phyloP scores from a whole-genome alignment of 2,888 invertebrate species.

The Oscheius sp. region DNA sequence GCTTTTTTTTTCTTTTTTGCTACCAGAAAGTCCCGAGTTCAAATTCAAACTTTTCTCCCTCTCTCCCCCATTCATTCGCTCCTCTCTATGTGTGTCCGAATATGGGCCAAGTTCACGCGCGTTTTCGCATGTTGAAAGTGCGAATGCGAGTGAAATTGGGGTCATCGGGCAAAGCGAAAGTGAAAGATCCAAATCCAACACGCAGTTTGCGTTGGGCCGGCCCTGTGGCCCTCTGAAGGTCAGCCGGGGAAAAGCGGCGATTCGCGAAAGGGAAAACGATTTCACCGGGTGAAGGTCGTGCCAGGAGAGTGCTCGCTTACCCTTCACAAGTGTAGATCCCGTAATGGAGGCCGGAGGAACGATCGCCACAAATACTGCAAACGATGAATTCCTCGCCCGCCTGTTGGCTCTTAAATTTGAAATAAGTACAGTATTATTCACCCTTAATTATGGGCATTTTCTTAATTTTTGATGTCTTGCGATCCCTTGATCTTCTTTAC shows the following conservation, averaged over 20 bases:
- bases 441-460: too few relatives aligned
- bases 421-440: too few relatives aligned
- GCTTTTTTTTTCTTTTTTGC: too few relatives aligned
- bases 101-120: conserved; percentile 27
- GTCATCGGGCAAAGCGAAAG: conserved; percentile 17
- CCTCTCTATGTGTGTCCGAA: background rate
- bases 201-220: conserved; percentile 5
- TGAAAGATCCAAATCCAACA: conserved; percentile 20
- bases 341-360: conserved; percentile 95
- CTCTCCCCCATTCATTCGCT: background rate
- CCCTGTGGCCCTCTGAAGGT: too few relatives aligned
- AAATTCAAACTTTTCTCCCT: background rate
- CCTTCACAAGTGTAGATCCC: conserved; percentile 99
- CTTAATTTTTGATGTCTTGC: too few relatives aligned
- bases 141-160: conserved; percentile 27
- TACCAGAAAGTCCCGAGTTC: too few relatives aligned
- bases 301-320: conserved; percentile 72
- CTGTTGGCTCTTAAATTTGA: background rate
- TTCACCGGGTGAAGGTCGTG: conserved; percentile 7
- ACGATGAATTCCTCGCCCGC: conserved; percentile 72
- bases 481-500: too few relatives aligned
- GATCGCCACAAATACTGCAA: conserved; percentile 98
- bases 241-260: conserved; percentile 10
- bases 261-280: conserved; percentile 14
- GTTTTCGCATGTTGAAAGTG: conserved; percentile 23